Evolutionary conservation across 1,140 invertebrate species (phyloP).

Genomic region (Antheraea pernyi): DNA sequence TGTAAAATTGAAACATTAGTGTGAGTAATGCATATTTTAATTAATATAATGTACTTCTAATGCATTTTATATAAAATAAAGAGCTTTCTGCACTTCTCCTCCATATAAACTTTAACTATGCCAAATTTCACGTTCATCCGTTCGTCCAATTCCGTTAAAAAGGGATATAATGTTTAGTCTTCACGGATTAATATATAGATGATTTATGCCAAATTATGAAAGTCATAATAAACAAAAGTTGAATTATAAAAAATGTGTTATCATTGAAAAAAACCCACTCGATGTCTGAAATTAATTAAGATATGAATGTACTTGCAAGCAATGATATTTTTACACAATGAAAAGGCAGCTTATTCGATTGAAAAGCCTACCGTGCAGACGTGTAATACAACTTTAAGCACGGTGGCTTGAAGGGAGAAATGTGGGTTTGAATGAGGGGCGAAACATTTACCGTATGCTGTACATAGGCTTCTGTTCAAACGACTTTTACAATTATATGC

Average conservation of each 20-base stretch:
- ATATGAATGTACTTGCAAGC: neutral
- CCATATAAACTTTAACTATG: too few species aligned
- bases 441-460: slow-evolving; percentile 23
- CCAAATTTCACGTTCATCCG: too few species aligned
- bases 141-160: too few species aligned
- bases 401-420: slow-evolving; percentile 33
- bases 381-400: slow-evolving; percentile 61
- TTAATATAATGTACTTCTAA: too few species aligned
- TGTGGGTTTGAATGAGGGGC: slow-evolving; percentile 22
- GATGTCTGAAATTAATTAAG: neutral
- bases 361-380: slow-evolving; percentile 56
- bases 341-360: slow-evolving; percentile 49
- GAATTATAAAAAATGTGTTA: neutral
- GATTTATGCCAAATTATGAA: too few species aligned
- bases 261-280: neutral
- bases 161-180: too few species aligned
- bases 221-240: neutral
- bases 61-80: too few species aligned
- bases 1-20: too few species aligned
- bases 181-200: too few species aligned
- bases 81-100: too few species aligned
- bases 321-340: slow-evolving; percentile 17
- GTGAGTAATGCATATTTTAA: too few species aligned
- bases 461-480: too few species aligned
- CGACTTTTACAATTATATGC: neutral